Base-by-base conservation (phyloP, 2,113 vertebrate species). In the Poeciliopsis retropinna region DNA sequence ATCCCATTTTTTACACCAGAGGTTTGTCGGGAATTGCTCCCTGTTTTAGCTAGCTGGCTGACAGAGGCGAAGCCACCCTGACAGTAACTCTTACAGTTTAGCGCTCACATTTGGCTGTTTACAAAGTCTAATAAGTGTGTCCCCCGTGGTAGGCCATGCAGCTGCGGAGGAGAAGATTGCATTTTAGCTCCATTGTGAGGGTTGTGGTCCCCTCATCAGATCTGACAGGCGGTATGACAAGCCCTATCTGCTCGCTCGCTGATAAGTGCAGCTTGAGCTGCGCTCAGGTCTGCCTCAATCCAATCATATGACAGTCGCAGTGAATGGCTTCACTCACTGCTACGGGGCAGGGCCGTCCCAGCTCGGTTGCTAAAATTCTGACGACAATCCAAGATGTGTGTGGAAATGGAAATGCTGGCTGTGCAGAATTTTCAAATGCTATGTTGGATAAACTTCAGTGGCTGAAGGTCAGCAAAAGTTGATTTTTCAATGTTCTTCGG, bases 201-300 rank as follows among this genome's bases (percentile, higher is more conserved):
- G 73, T 90, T 67, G 78, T 74, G 75, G 88, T 86, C 81, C 83
- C 86, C 85, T 91, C 91, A 94, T 93, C 93, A 89, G 92, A 93
- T 94, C 86, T 91, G 84, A 94, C 91, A 92, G 92, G 85, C 87
- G 62, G 85, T 92, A 92, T 94, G 94, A 94, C 94, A 94, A 92
- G 88, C 84, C 85, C 86, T 92, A 94, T 93, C 92, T 94, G 91
- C 90, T 88, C 83, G 83, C 82, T 67, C 79, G 89, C 92, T 93
- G 93, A 94, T 95, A 93, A 94, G 92, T 93, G 91, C 81, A 69
- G 82, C 83, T 85, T 72, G 67, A 86, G 77, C 79, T 81, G 81
- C 64, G 79, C 91, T 91, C 73, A 89, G 91, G 91, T 93, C 91
- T 91, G 88, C 91, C 89, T 93, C 87, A 90, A 94, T 93, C 89